Percentiles rank a stretch among this genome's conserved stretches.
Conservation (phyloP, 2,113 vertebrate genomes). For the Tapirus terrestris region DNA sequence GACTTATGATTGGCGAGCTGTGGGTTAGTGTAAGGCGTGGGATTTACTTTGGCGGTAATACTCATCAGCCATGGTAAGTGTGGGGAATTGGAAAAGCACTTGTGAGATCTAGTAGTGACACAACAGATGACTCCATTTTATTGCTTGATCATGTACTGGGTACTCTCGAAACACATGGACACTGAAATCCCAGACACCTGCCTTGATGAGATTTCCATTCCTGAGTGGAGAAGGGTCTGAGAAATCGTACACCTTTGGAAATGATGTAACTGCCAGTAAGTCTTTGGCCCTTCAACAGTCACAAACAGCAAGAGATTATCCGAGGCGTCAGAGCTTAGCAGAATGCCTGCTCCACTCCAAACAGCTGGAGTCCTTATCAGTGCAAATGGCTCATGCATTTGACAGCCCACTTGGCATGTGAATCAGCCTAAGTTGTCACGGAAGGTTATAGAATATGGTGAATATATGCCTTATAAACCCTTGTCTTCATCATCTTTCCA, state of each 20-base stretch:
- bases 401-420: background rate
- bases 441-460: background rate
- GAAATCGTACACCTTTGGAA: background rate
- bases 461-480: background rate
- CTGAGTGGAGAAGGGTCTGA: background rate
- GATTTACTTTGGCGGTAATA: background rate
- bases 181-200: background rate
- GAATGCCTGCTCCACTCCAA: background rate
- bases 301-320: slow-evolving; percentile 56
- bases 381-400: background rate
- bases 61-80: background rate
- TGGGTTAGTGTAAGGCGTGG: background rate
- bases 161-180: background rate
- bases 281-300: slow-evolving; percentile 6
- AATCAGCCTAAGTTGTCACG: background rate
- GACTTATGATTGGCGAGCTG: background rate
- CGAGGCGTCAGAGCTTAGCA: slow-evolving; percentile 43
- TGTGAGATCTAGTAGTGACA: background rate
- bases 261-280: slow-evolving; percentile 26
- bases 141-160: background rate
- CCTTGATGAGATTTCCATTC: background rate
- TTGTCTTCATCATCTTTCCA: background rate
- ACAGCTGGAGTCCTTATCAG: background rate
- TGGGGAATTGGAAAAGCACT: background rate
- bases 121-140: background rate